Evolutionary conservation across 2,888 invertebrate genomes (phyloP).

Genomic region (Coecobrya sp.): DNA sequence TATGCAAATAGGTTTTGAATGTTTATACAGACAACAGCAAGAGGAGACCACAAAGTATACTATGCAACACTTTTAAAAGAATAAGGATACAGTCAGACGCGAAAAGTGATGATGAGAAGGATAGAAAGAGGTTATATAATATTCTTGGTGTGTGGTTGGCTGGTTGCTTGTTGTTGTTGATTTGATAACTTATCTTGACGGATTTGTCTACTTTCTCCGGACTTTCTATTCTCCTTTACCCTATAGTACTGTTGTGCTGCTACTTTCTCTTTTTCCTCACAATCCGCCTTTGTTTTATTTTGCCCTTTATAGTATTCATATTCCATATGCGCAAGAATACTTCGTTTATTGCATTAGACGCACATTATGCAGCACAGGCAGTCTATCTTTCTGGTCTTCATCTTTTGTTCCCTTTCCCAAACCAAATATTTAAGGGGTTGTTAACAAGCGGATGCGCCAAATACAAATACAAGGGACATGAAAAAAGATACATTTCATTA

Average conservation of each 20-base stretch:
- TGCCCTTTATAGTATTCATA: slow-evolving; percentile 12
- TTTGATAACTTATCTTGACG: slow-evolving; percentile 70
- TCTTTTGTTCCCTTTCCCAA: no score
- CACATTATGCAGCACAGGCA: no score
- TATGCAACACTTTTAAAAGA: not conserved
- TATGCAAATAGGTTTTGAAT: slow-evolving; percentile 47
- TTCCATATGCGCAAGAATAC: no score
- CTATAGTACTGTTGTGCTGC: not conserved
- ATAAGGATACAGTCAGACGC: not conserved
- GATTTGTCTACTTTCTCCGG: slow-evolving; percentile 15
- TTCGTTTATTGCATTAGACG: no score
- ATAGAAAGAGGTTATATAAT: not conserved
- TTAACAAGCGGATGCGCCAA: no score
- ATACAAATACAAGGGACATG: no score
- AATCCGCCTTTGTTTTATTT: slow-evolving; percentile 3
- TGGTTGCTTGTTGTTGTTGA: slow-evolving; percentile 69
- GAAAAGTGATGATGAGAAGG: not conserved
- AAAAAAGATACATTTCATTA: no score
- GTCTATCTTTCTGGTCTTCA: no score
- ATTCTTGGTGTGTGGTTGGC: slow-evolving; percentile 7
- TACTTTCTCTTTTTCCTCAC: slow-evolving; percentile 7
- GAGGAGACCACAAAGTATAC: not conserved
- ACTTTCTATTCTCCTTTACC: not conserved
- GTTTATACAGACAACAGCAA: slow-evolving; percentile 33
- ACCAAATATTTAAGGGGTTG: no score